These are phyloP conservation scores for Cladorhizidae sp. DNA, from an alignment of 37 sponge, comb jelly and placozoan species.

Conservation along the genomic window DNA sequence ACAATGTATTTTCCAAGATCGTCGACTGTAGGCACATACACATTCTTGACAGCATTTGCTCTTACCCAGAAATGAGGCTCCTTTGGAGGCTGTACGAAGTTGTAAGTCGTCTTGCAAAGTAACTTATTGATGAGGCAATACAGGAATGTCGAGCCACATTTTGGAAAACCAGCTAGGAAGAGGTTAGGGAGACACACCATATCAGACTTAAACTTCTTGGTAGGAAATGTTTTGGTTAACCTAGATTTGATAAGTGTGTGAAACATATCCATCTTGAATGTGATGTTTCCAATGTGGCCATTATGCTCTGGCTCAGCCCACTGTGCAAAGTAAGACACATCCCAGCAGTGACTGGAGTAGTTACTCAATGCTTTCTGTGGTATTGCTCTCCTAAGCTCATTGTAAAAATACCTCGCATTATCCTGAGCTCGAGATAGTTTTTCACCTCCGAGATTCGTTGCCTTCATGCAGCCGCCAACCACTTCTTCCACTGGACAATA, in stretches of 20 bases:
- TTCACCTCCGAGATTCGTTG: not conserved
- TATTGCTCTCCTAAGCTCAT: slow-evolving; percentile 11
- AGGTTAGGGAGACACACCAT: slow-evolving; percentile 37
- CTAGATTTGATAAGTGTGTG: not conserved
- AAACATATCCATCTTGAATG: not conserved
- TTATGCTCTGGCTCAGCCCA: not conserved
- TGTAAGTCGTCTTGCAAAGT: not conserved
- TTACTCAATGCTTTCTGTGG: slow-evolving; percentile 1
- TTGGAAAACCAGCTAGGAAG: slow-evolving; percentile 56
- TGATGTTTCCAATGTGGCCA: slow-evolving; percentile 12
- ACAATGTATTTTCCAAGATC: slow-evolving; percentile 13
- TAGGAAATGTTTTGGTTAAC: not conserved
- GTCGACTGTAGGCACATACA: not conserved
- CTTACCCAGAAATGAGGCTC: slow-evolving; percentile 48
- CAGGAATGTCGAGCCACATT: slow-evolving; percentile 49
- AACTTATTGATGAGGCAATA: slow-evolving; percentile 24
- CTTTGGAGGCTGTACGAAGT: not conserved
- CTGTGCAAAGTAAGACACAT: not conserved
- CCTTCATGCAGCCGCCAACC: not conserved
- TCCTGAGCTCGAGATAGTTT: not conserved
- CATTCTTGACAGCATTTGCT: not conserved
- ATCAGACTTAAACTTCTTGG: not conserved
- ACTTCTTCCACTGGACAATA: too few relatives aligned
- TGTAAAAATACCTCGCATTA: slow-evolving; percentile 3
- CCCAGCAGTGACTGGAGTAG: slow-evolving; percentile 10